Evolutionary conservation across 2,797 vertebrate genomes (phyloP), one percentile per base, ranked within the genome.

Genomic region (Hafferia zeledoni): DNA sequence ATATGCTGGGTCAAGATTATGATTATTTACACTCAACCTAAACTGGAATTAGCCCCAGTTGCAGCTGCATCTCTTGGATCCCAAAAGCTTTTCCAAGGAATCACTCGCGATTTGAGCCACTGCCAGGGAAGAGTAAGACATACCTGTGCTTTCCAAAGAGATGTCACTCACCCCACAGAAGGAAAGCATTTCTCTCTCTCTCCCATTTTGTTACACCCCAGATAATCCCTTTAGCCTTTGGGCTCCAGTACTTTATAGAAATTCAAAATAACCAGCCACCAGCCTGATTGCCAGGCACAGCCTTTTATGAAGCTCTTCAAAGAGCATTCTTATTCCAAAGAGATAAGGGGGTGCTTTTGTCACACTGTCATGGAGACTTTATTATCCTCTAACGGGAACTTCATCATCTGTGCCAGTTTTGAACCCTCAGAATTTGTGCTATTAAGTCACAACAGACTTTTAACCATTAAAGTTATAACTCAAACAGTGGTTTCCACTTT

Each of bases 321-420:
- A 96, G 87, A 77, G 61, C 61, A 57, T 91, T 91, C 91, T 93
- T 86, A 90, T 77, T 83, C 79, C 65, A 41, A n/a, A 71, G 93
- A 94, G 93, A 94, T 94, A 92, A 94, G 87, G 83, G 87, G 83
- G 61, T 55, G 86, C 89, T 92, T 93, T 91, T 96, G 94, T 93
- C 94, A 96, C 83, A 16, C 3, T 92, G 93, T 91, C 94, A 76
- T 44, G 72, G 7, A 88, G 87, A 89, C 19, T 88, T 94, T 86
- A 94, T 96, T 95, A 94, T 90, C 67, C 94, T 94, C 84, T 93
- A 92, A 82, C 46, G 60, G 85, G 83, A 95, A 92, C 87, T 82
- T 91, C 83, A 90, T 92, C 72, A 69, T 90, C 85, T 74, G 23
- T 75, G 67, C 59, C 80, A 94, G 80, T 87, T 94, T 41, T 56